These are phyloP conservation scores for Syrrhaptes paradoxus DNA, from an alignment of 2,113 vertebrate genomes.

Conservation along the genomic window DNA sequence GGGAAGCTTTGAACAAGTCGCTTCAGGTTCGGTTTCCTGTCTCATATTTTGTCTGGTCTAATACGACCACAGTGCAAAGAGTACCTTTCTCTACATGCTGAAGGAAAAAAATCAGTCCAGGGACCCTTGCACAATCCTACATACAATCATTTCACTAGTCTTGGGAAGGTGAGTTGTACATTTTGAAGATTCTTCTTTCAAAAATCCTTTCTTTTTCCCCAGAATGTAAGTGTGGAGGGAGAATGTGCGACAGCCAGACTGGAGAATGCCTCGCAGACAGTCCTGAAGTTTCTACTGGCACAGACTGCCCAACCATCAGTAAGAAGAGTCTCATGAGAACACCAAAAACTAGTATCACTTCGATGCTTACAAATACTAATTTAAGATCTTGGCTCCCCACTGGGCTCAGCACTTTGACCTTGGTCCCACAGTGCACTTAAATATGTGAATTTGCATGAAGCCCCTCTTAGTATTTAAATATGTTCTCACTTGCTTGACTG, in stretches of 20 bases:
- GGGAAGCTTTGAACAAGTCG: background rate
- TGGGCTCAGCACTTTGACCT: background rate
- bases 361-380: slow-evolving; percentile 8
- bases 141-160: background rate
- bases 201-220: slow-evolving; percentile 11
- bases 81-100: background rate
- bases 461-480: background rate
- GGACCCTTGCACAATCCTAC: background rate
- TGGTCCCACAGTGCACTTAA: background rate
- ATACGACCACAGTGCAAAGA: background rate
- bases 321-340: slow-evolving; percentile 56
- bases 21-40: background rate
- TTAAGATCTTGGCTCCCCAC: background rate
- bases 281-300: slow-evolving; percentile 73
- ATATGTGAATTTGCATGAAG: background rate
- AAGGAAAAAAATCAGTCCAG: background rate
- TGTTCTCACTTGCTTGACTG: background rate
- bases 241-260: slow-evolving; percentile 88
- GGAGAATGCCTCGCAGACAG: slow-evolving; percentile 88
- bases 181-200: background rate
- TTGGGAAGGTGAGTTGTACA: background rate
- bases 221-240: slow-evolving; percentile 90
- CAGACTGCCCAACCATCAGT: slow-evolving; percentile 80
- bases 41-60: background rate
- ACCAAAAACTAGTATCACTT: slow-evolving; percentile 19